Evolutionary conservation across 2,113 vertebrate species (phyloP).

Genomic region (Atlantisia rogersi): DNA sequence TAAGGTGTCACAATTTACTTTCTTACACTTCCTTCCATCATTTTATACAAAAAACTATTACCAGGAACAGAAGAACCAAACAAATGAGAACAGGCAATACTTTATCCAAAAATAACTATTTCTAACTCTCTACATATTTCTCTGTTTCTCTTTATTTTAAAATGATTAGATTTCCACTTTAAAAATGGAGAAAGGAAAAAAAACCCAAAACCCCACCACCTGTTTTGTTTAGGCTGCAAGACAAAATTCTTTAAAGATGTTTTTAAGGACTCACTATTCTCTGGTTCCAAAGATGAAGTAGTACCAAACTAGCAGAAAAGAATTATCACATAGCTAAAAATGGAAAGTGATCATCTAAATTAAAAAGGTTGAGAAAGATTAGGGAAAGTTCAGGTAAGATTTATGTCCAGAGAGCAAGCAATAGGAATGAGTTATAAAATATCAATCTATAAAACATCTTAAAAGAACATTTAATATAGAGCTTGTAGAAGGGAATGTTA

Average conservation of each 20-base stretch:
- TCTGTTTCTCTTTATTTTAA: background rate
- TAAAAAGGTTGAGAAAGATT: slow-evolving; percentile 1
- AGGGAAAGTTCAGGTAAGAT: slow-evolving; percentile 5
- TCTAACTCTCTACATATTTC: background rate
- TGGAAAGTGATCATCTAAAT: slow-evolving; percentile 7
- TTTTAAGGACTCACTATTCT: background rate
- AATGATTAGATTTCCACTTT: background rate
- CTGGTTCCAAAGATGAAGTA: background rate
- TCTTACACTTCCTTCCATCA: background rate
- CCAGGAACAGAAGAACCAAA: background rate
- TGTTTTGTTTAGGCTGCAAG: background rate
- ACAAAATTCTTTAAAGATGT: background rate
- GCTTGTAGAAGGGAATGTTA: background rate
- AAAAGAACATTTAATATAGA: background rate
- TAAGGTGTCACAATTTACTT: background rate
- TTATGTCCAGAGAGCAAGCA: background rate
- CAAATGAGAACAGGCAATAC: background rate
- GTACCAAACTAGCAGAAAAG: background rate
- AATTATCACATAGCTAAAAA: slow-evolving; percentile 18
- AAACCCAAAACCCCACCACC: background rate
- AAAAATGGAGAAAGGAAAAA: background rate
- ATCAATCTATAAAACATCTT: background rate
- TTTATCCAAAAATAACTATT: background rate
- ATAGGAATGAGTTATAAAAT: slow-evolving; percentile 22
- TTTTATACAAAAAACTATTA: background rate